Evolutionary conservation across 2,113 vertebrate genomes (phyloP).

Genomic region (Pachyramphus minor): DNA sequence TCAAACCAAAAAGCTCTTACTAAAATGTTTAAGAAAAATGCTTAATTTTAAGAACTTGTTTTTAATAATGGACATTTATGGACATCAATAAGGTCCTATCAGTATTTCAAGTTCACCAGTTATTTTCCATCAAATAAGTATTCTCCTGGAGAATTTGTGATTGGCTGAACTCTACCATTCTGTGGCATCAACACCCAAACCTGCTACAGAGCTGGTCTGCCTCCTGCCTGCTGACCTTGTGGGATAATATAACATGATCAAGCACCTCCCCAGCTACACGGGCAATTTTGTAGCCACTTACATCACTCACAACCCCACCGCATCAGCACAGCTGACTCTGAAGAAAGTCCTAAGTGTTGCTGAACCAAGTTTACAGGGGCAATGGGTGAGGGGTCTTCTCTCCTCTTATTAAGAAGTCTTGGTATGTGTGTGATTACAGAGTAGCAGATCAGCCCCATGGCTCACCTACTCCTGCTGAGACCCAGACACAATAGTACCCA

Average conservation of each 20-base stretch:
- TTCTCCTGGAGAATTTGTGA: not conserved
- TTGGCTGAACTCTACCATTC: not conserved
- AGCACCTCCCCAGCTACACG: not conserved
- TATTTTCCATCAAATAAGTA: not conserved
- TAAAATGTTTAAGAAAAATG: not conserved
- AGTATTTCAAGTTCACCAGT: not conserved
- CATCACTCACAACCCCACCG: not conserved
- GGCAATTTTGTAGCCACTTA: not conserved
- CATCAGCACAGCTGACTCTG: not conserved
- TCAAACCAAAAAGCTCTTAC: not conserved
- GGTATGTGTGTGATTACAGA: not conserved
- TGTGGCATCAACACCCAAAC: not conserved
- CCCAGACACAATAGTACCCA: not conserved
- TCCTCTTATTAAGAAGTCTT: not conserved
- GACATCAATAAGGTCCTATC: not conserved
- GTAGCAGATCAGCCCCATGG: not conserved
- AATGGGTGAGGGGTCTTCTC: not conserved
- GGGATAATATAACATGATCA: fast-evolving
- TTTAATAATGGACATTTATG: not conserved
- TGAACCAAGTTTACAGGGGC: not conserved
- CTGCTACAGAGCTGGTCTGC: not conserved
- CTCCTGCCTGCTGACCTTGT: not conserved
- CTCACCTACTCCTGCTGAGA: not conserved
- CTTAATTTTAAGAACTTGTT: not conserved
- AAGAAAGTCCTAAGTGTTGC: not conserved